Percentiles rank a stretch among this genome's conserved stretches.
phyloP scores from a whole-genome alignment of 2,888 invertebrate genomes.

The Pycnomerus fuliginosus region DNA sequence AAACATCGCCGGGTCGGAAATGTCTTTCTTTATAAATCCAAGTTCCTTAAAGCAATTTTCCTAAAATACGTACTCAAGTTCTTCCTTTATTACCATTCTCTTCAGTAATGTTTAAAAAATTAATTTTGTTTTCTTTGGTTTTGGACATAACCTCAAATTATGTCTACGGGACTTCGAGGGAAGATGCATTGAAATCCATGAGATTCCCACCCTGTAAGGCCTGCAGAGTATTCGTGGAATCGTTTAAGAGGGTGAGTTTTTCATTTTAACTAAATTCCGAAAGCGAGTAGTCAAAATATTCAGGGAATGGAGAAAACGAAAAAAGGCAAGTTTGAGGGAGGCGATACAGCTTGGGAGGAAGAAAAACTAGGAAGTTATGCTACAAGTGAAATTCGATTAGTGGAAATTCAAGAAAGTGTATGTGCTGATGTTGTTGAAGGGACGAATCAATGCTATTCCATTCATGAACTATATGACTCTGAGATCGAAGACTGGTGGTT shows the following conservation, averaged over 20 bases:
- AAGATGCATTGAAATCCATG: slow-evolving; percentile 5
- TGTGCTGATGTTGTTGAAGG: slow-evolving; percentile 75
- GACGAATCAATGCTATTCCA: slow-evolving; percentile 77
- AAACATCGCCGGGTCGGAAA: too few relatives aligned
- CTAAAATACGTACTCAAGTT: neutral
- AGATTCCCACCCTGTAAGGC: slow-evolving; percentile 74
- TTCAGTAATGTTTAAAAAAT: slow-evolving; percentile 7
- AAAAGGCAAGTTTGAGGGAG: slow-evolving; percentile 89
- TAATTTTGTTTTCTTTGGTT: slow-evolving; percentile 4
- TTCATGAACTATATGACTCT: slow-evolving; percentile 81
- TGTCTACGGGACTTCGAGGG: slow-evolving; percentile 5
- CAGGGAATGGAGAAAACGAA: slow-evolving; percentile 78
- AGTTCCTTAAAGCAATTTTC: neutral
- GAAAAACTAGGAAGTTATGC: slow-evolving; percentile 80
- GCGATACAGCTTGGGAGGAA: slow-evolving; percentile 93
- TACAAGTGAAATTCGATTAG: slow-evolving; percentile 83
- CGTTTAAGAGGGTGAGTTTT: slow-evolving; percentile 62
- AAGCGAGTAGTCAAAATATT: slow-evolving; percentile 6
- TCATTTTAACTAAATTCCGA: slow-evolving; percentile 1
- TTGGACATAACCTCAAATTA: slow-evolving; percentile 22
- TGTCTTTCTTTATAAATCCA: too few relatives aligned
- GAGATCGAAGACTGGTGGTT: slow-evolving; percentile 89
- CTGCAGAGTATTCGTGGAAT: slow-evolving; percentile 71
- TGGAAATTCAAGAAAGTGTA: slow-evolving; percentile 87
- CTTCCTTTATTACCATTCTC: slow-evolving; percentile 2